Evolutionary conservation across 2,113 vertebrate species (phyloP).

Genomic region (Ailurus styani): DNA sequence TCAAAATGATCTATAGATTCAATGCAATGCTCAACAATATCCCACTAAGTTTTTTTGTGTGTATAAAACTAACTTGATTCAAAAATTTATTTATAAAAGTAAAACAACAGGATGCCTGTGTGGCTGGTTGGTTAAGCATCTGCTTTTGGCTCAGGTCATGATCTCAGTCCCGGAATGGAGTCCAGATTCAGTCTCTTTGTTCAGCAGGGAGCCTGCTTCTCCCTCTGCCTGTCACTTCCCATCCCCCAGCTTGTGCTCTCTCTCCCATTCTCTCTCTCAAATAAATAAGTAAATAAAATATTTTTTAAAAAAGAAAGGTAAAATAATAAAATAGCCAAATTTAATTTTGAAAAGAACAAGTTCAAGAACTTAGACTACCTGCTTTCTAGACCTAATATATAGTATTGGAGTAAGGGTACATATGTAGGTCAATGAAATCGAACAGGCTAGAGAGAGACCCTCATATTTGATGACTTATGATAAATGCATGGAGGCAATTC

Average conservation of each 20-base stretch:
- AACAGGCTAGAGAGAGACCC: neutral
- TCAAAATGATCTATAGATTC: neutral
- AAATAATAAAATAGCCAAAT: neutral
- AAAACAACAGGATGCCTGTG: neutral
- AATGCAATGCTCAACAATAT: neutral
- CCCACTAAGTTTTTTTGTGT: neutral
- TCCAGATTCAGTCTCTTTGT: too few relatives aligned
- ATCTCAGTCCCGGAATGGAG: too few relatives aligned
- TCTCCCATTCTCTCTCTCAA: too few relatives aligned
- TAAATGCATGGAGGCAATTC: neutral
- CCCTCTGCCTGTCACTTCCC: too few relatives aligned
- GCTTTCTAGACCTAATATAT: neutral
- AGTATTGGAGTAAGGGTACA: neutral
- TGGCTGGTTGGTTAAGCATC: too few relatives aligned
- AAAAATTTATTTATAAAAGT: neutral
- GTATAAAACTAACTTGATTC: neutral
- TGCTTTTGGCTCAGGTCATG: too few relatives aligned
- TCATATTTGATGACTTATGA: neutral
- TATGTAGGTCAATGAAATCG: neutral
- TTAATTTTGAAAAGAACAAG: neutral
- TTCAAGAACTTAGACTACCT: neutral
- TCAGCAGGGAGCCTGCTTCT: too few relatives aligned
- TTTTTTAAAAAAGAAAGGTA: neutral
- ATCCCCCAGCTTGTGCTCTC: too few relatives aligned
- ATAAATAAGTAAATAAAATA: too few relatives aligned